Evolutionary conservation across 1,140 invertebrate genomes (phyloP).

Genomic region (Homalodisca vitripennis): DNA sequence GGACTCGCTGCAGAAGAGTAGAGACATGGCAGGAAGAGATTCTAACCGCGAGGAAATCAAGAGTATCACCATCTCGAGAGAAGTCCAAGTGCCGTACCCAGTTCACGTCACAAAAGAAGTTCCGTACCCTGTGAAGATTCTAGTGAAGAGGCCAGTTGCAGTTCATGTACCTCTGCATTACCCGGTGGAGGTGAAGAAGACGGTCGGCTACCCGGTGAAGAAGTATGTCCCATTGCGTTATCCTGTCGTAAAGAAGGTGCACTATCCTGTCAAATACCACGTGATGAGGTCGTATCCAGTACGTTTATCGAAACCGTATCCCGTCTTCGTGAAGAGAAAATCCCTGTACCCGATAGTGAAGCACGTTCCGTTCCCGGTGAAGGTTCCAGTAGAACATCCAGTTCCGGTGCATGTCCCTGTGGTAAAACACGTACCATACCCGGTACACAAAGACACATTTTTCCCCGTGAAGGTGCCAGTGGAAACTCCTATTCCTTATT

Average conservation of each 20-base stretch:
- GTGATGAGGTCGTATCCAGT: conserved; percentile 30
- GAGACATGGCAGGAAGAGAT: too few species aligned
- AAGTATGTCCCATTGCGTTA: conserved; percentile 71
- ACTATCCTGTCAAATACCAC: conserved; percentile 37
- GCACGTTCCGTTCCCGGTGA: conserved; percentile 53
- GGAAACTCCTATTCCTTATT: conserved; percentile 39
- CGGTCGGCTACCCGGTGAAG: conserved; percentile 62
- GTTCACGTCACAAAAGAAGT: conserved; percentile 50
- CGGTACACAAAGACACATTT: conserved; percentile 39
- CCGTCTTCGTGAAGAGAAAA: conserved; percentile 19
- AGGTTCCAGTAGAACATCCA: conserved; percentile 55
- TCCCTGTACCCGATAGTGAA: conserved; percentile 50
- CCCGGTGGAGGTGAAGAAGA: conserved; percentile 61
- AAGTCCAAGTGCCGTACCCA: conserved; percentile 35
- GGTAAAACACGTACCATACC: conserved; percentile 65
- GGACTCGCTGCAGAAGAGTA: too few species aligned
- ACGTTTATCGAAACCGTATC: conserved; percentile 16
- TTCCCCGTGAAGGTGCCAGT: conserved; percentile 59
- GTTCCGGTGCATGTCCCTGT: conserved; percentile 47
- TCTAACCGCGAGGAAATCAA: conserved; percentile 11
- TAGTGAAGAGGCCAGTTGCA: conserved; percentile 45
- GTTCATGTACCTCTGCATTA: conserved; percentile 57
- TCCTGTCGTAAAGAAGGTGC: conserved; percentile 40
- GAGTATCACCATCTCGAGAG: conserved; percentile 29
- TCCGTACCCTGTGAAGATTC: conserved; percentile 18